Evolutionary conservation across 2,888 invertebrate genomes (phyloP).

Genomic region (Drosophila dives): DNA sequence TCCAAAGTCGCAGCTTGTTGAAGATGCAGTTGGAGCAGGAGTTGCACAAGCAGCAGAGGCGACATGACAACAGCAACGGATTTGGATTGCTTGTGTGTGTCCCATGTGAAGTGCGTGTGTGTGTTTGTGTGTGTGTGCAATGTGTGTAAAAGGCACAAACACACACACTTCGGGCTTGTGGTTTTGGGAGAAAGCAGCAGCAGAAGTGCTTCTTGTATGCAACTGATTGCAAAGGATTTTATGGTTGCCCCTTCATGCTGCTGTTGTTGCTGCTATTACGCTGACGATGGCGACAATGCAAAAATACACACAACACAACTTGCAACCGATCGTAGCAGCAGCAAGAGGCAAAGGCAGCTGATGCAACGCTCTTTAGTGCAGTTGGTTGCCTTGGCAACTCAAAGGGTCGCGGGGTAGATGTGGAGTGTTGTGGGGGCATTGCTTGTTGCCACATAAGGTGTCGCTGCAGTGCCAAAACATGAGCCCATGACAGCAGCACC

Average conservation of each 20-base stretch:
- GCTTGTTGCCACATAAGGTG: conserved; percentile 79
- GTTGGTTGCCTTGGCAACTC: conserved; percentile 10
- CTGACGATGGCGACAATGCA: conserved; percentile 56
- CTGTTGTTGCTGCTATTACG: conserved; percentile 32
- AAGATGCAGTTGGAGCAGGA: conserved; percentile 37
- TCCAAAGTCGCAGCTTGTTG: conserved; percentile 34
- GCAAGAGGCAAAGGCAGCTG: conserved; percentile 24
- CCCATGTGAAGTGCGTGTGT: conserved; percentile 20
- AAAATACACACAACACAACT: conserved; percentile 62
- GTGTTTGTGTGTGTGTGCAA: conserved; percentile 8
- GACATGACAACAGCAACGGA: conserved; percentile 44
- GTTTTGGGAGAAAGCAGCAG: conserved; percentile 25
- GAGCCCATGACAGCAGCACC: conserved; percentile 63
- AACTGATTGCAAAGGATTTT: conserved; percentile 79
- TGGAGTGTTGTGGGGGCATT: conserved; percentile 13
- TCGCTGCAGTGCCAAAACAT: conserved; percentile 68
- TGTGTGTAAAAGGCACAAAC: conserved; percentile 28
- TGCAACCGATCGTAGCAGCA: conserved; percentile 38
- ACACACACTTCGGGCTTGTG: conserved; percentile 34
- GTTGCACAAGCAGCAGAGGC: conserved; percentile 20
- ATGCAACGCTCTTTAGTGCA: conserved; percentile 45
- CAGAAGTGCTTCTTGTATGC: conserved; percentile 69
- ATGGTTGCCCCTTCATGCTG: conserved; percentile 51
- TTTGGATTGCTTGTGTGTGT: conserved; percentile 39
- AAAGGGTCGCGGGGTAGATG: conserved; percentile 30